A percentile compares a stretch with the other conserved stretches of the same genome.
Conservation (phyloP, 2,797 vertebrate genomes). For the Labroides dimidiatus region DNA sequence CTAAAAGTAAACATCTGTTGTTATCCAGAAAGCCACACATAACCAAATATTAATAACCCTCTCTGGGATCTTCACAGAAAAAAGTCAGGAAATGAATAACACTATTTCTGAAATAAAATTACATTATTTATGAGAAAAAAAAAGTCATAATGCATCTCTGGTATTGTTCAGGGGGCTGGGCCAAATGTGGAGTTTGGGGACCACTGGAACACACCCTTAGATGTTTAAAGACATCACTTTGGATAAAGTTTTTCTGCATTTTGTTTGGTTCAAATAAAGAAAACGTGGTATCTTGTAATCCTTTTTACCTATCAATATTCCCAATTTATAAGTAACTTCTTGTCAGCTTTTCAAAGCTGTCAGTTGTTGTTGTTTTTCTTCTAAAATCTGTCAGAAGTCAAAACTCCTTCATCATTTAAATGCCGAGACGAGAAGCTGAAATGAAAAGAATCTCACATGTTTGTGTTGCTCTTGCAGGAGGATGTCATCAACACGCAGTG, state of each 20-base stretch:
- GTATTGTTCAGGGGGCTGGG: no score
- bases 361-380: neutral
- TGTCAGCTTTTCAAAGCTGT: neutral
- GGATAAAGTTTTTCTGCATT: neutral
- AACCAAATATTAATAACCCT: no score
- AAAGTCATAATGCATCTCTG: no score
- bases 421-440: neutral
- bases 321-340: neutral
- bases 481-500: constrained; percentile 95
- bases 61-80: no score
- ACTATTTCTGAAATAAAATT: no score
- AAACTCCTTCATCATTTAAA: neutral
- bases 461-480: constrained; percentile 79
- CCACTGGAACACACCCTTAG: no score
- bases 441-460: neutral
- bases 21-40: no score
- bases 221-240: no score
- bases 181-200: no score
- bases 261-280: neutral
- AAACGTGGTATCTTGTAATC: neutral
- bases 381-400: neutral
- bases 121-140: no score
- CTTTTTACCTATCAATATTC: neutral
- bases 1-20: no score
- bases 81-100: no score